Evolutionary conservation across 2,888 invertebrate genomes (phyloP).

Genomic region (Tubulanus polymorphus): DNA sequence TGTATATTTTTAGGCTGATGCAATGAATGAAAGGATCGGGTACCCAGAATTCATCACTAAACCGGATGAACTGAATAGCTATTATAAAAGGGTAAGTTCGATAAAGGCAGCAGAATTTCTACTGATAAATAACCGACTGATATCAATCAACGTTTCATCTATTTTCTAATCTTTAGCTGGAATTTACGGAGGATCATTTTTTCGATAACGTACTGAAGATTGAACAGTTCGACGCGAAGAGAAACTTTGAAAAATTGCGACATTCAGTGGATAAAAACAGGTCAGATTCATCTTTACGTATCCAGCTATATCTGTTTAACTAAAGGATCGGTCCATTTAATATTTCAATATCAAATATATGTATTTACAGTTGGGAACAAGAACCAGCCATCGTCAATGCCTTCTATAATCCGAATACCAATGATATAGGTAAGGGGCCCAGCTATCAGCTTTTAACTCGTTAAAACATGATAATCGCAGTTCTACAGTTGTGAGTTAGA

Average conservation of each 20-base stretch:
- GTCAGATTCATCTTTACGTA: slow-evolving; percentile 26
- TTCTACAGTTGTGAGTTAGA: slow-evolving; percentile 25
- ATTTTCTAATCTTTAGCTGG: slow-evolving; percentile 25
- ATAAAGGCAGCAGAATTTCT: too few relatives aligned
- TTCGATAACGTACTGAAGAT: slow-evolving; percentile 41
- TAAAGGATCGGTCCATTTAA: too few relatives aligned
- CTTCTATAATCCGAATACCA: slow-evolving; percentile 55
- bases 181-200: slow-evolving; percentile 32
- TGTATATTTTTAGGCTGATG: slow-evolving; percentile 62
- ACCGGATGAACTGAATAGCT: slow-evolving; percentile 66
- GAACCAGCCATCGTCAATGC: slow-evolving; percentile 55
- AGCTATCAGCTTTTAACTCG: slow-evolving; percentile 30
- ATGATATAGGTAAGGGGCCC: slow-evolving; percentile 61
- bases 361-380: slow-evolving; percentile 40
- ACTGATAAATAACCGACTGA: too few relatives aligned
- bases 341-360: too few relatives aligned
- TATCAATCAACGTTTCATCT: too few relatives aligned
- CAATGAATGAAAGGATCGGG: slow-evolving; percentile 83
- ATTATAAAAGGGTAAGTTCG: slow-evolving; percentile 77
- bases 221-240: slow-evolving; percentile 32
- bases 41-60: slow-evolving; percentile 87
- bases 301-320: too few relatives aligned
- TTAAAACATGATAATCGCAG: slow-evolving; percentile 24
- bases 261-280: slow-evolving; percentile 37
- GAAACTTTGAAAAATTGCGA: slow-evolving; percentile 33